These are phyloP conservation scores for Neoitamus cyanurus DNA, from an alignment of 2,888 invertebrate species.

Conservation along the genomic window DNA sequence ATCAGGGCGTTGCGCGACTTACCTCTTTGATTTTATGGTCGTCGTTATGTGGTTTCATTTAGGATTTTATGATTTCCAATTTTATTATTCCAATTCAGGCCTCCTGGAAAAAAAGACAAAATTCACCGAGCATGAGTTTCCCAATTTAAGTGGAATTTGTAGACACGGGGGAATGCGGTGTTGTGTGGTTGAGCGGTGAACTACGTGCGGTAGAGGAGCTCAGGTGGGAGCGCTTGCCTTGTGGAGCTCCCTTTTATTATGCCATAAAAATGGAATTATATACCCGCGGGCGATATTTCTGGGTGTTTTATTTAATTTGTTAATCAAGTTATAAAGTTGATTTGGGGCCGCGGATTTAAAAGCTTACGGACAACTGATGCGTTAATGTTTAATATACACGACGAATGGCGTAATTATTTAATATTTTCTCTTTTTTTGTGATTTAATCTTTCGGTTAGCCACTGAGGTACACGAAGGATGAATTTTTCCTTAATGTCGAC, in stretches of 20 bases:
- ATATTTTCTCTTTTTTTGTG: background rate
- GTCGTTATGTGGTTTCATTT: background rate
- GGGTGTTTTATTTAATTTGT: background rate
- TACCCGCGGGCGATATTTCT: background rate
- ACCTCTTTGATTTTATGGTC: background rate
- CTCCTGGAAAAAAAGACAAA: background rate
- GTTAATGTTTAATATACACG: background rate
- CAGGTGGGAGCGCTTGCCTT: background rate
- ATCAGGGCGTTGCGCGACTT: background rate
- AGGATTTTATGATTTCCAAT: background rate
- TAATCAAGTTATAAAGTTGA: background rate
- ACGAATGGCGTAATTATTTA: background rate
- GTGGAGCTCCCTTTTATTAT: background rate
- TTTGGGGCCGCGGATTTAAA: background rate
- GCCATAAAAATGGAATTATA: slow-evolving; percentile 23
- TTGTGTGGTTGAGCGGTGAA: background rate
- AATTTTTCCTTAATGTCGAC: too few relatives aligned
- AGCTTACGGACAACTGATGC: background rate
- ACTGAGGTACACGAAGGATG: too few relatives aligned
- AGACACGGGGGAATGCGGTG: background rate
- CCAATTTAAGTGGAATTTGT: background rate
- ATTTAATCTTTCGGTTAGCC: too few relatives aligned
- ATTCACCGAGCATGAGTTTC: background rate
- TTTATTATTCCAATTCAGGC: background rate
- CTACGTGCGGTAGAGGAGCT: background rate